Conservation (phyloP, 2,888 invertebrate species). For the Epistrophe eligans region DNA sequence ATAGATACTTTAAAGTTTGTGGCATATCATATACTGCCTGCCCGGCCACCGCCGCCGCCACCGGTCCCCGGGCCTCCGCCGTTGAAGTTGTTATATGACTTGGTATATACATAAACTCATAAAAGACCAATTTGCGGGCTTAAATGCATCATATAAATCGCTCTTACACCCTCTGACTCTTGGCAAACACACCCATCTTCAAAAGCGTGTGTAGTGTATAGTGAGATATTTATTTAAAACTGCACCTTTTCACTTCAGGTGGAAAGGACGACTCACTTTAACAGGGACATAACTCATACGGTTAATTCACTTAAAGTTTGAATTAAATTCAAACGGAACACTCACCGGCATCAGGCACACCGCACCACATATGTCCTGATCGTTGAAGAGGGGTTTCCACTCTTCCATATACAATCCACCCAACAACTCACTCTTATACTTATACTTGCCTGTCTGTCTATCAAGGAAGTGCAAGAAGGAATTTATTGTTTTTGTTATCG, state of each 20-base stretch:
- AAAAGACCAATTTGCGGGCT: conserved; percentile 73
- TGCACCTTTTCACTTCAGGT: conserved; percentile 58
- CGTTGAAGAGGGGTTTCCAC: neutral
- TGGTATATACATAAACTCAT: conserved; percentile 64
- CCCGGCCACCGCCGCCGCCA: no score
- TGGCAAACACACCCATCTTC: conserved; percentile 4
- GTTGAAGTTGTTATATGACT: conserved; percentile 1
- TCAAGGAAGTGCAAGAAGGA: conserved; percentile 74
- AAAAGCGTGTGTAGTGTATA: conserved; percentile 18
- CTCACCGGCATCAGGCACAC: conserved; percentile 40
- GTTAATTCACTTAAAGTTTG: conserved; percentile 75
- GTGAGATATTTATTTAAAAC: conserved; percentile 63
- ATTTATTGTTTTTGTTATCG: conserved; percentile 75
- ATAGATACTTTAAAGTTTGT: conserved; percentile 66
- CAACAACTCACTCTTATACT: neutral
- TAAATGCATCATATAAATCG: conserved; percentile 60
- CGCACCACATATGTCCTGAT: conserved; percentile 60
- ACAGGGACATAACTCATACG: conserved; percentile 66
- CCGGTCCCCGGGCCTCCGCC: no score
- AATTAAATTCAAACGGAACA: conserved; percentile 68
- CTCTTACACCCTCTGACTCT: neutral
- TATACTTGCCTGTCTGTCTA: conserved; percentile 52
- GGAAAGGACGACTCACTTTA: conserved; percentile 28
- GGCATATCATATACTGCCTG: conserved; percentile 31
- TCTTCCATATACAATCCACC: neutral